Evolutionary conservation across 1,140 invertebrate genomes (phyloP).

Genomic region (Gryllus bimaculatus): DNA sequence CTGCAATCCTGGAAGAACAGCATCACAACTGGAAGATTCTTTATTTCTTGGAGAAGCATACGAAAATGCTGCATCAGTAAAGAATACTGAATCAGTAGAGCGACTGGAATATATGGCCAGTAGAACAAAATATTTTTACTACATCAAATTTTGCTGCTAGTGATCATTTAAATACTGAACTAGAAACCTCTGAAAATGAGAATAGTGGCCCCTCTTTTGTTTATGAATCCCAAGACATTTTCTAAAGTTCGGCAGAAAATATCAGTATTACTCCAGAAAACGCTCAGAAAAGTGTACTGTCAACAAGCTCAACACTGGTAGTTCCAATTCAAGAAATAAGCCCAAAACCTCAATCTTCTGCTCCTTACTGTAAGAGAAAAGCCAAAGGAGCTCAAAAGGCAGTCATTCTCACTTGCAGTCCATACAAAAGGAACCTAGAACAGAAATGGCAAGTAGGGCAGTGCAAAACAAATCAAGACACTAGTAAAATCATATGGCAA

Average conservation of each 20-base stretch:
- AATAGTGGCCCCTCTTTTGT: not conserved
- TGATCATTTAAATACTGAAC: not conserved
- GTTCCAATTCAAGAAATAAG: not conserved
- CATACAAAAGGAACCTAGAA: not conserved
- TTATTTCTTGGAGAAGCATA: not conserved
- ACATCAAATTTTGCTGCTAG: not conserved
- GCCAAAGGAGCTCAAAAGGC: not conserved
- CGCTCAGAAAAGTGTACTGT: too few relatives aligned
- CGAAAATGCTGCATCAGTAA: too few relatives aligned
- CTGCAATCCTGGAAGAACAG: not conserved
- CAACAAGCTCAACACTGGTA: too few relatives aligned
- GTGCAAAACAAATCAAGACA: not conserved
- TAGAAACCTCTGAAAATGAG: not conserved
- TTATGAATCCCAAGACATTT: not conserved
- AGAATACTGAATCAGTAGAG: not conserved
- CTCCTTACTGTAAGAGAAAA: not conserved
- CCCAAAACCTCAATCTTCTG: not conserved
- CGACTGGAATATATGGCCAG: not conserved
- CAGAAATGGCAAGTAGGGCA: too few relatives aligned
- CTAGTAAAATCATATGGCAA: not conserved
- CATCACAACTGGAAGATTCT: not conserved
- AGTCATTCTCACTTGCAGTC: not conserved
- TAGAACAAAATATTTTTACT: not conserved
- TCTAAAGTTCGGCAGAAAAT: too few relatives aligned
- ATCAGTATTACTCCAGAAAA: too few relatives aligned